Base-by-base conservation (phyloP, 53 echinoderm and acorn worm species). In the Holothuria leucospilota region DNA sequence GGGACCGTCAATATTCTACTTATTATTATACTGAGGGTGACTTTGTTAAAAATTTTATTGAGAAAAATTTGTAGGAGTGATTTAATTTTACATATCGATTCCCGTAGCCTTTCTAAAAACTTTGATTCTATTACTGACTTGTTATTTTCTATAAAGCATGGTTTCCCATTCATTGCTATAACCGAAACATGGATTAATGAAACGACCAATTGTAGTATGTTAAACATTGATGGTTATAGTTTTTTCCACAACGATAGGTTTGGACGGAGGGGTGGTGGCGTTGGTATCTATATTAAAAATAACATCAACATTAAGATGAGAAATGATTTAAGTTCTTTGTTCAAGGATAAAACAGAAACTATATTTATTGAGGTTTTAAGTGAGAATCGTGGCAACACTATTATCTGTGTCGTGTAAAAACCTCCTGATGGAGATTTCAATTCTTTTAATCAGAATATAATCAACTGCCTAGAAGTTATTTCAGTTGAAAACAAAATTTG, bases 211-310 rank as follows among this genome's bases (percentile, higher is more conserved):
- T 69, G 69, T 69, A 69, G 26, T 34, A 28, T 69, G 69, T 69
- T 69, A 69, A 69, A 69, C 69, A 69, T 69, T 29, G 69, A 69
- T 69, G 69, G 69, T 69, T 34, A 69, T 16, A 34, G 13, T 69
- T 69, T 7, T 69, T 10, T 64, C 38, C 69, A 69, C 69, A 69
- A 69, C 0, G 69, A 69, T 13, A 69, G 30, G 16, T 11, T 9
- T 29, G 38, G 30, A 69, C 69, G 69, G 30, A 69, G 30, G 18
- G 69, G 69, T 69, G 69, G 69, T 69, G 69, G 69, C 30, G 69
- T 69, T 12, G 38, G 70, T 69, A 69, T 69, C 30, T 34, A 29
- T 69, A 29, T 69, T 0, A 69, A 69, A 16, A 69, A 38, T 13
- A 69, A 69, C 34, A 69, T 69, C 10, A 69, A 69, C 20, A 13